Conservation (phyloP, 2,888 invertebrate genomes). For the Blastobasis adustella region DNA sequence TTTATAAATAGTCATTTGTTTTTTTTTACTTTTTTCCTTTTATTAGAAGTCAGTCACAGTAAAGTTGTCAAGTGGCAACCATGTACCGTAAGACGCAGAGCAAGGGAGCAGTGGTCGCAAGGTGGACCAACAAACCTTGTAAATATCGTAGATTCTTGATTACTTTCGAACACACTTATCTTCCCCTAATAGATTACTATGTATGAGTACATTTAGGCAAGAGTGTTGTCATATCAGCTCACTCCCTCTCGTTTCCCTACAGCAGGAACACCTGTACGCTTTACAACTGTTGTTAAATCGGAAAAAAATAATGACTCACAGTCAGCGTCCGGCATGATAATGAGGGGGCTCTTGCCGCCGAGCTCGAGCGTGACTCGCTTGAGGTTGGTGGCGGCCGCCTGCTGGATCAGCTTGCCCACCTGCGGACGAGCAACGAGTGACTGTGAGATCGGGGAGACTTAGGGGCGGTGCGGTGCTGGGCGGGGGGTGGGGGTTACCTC, state of each 20-base stretch:
- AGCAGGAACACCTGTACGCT: conserved; percentile 10
- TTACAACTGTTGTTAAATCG: conserved; percentile 44
- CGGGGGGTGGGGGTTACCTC: conserved; percentile 62
- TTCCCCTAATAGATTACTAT: too few relatives aligned
- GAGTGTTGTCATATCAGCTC: too few relatives aligned
- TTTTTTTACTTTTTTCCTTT: too few relatives aligned
- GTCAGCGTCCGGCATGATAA: conserved; percentile 88
- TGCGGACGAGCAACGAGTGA: conserved; percentile 76
- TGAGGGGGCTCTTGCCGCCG: conserved; percentile 92
- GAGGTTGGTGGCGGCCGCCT: conserved; percentile 83
- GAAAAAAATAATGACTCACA: conserved; percentile 51
- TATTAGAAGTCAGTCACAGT: neutral
- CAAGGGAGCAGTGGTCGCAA: neutral
- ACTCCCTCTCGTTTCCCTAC: too few relatives aligned
- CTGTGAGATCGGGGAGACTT: too few relatives aligned
- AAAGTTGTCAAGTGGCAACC: neutral
- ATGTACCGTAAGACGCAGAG: neutral
- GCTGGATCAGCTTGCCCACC: conserved; percentile 75
- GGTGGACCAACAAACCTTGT: too few relatives aligned
- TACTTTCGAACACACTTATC: too few relatives aligned
- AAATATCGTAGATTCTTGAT: too few relatives aligned
- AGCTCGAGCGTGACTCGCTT: conserved; percentile 89
- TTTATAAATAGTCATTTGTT: too few relatives aligned
- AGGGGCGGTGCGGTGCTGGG: too few relatives aligned
- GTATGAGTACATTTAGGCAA: conserved; percentile 17